Conservation (phyloP, 35 echinoderm and acorn worm species). For the Apostichopus japonicus region DNA sequence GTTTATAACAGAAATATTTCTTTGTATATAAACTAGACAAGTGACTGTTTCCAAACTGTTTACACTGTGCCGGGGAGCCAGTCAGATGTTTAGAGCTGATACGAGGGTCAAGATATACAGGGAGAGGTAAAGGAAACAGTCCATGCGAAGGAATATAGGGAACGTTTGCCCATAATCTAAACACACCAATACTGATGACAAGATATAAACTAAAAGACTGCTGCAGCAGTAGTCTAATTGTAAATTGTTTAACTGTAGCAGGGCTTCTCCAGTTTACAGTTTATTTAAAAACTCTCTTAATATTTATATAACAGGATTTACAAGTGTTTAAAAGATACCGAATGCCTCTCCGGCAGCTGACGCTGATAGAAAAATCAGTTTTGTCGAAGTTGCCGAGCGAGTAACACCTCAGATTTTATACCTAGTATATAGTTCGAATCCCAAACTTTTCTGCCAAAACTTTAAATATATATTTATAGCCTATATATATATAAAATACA, state of each 20-base stretch:
- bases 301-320: slow-evolving; percentile 56
- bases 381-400: slow-evolving; percentile 2
- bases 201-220: slow-evolving; percentile 49
- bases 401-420: background rate
- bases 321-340: slow-evolving; percentile 49
- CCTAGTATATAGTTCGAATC: too few species aligned
- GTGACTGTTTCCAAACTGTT: slow-evolving; percentile 61
- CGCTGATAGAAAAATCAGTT: slow-evolving; percentile 39
- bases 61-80: slow-evolving; percentile 47
- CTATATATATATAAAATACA: too few species aligned
- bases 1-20: slow-evolving; percentile 65
- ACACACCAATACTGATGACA: slow-evolving; percentile 15
- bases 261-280: slow-evolving; percentile 14
- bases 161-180: slow-evolving; percentile 59
- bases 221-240: slow-evolving; percentile 16
- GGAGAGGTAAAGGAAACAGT: slow-evolving; percentile 6
- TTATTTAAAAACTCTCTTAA: slow-evolving; percentile 58
- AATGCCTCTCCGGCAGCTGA: background rate
- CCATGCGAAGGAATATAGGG: background rate
- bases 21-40: slow-evolving; percentile 52
- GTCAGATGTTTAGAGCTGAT: slow-evolving; percentile 50
- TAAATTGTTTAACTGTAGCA: slow-evolving; percentile 61
- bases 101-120: slow-evolving; percentile 52
- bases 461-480: too few species aligned
- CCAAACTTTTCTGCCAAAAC: too few species aligned